A percentile compares a stretch with the other conserved stretches of the same genome.
Conservation (phyloP, 2,113 vertebrate species). For the Nansenia antarctica region DNA sequence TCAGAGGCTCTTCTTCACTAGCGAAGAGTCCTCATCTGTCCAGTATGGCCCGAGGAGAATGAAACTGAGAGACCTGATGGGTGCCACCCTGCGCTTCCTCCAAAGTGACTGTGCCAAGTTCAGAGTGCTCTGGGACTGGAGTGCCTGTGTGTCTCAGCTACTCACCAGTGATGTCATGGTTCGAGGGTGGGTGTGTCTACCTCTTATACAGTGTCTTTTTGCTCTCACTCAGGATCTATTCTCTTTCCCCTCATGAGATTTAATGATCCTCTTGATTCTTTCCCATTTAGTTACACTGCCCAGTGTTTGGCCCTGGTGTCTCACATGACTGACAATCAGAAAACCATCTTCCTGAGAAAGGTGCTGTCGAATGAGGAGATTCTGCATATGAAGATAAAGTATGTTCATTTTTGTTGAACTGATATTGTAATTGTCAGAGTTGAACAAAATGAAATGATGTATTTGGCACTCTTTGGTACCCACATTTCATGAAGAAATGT, state of each 20-base stretch:
- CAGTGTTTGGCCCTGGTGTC: slow-evolving; percentile 92
- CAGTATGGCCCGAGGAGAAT: slow-evolving; percentile 91
- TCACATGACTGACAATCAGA: slow-evolving; percentile 95
- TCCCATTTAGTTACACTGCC: slow-evolving; percentile 85
- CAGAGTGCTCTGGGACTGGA: slow-evolving; percentile 94
- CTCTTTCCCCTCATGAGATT: background rate
- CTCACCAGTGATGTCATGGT: slow-evolving; percentile 93
- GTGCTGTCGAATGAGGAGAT: slow-evolving; percentile 89
- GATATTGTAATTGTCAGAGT: background rate
- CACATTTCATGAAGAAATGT: background rate
- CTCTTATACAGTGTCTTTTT: background rate
- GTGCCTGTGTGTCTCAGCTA: slow-evolving; percentile 92
- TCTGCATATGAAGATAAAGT: slow-evolving; percentile 92
- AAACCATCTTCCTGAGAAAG: slow-evolving; percentile 89
- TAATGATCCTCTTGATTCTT: slow-evolving; percentile 16
- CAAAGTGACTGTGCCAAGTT: slow-evolving; percentile 85
- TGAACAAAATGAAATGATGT: background rate
- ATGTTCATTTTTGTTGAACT: slow-evolving; percentile 45
- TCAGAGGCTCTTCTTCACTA: slow-evolving; percentile 94
- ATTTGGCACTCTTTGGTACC: background rate
- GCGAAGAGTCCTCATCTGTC: slow-evolving; percentile 85
- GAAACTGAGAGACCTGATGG: slow-evolving; percentile 97
- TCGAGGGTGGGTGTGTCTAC: slow-evolving; percentile 82
- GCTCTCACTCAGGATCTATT: background rate
- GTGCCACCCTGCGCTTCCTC: slow-evolving; percentile 89